Base-by-base conservation (phyloP, 37 sponge, comb jelly and placozoan genomes). In the Amphimedon queenslandica region DNA sequence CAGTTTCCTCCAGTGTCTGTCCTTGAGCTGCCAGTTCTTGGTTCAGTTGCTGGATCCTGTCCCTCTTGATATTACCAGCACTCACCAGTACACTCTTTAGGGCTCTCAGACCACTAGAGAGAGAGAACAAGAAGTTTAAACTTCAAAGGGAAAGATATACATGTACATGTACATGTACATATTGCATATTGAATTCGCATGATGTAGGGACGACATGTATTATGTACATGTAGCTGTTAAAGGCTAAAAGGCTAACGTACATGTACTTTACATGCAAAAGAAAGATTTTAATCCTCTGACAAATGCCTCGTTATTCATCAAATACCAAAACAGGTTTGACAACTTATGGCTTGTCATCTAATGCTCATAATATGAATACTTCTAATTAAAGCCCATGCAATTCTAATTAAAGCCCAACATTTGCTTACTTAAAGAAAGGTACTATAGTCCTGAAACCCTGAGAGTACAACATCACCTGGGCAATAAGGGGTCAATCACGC, bases 401-500 rank as follows among this genome's bases (percentile, higher is more conserved):
- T n/a, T n/a, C n/a, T n/a, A 47, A 13, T 47, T 47, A n/a, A n/a
- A n/a, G n/a, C n/a, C n/a, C n/a, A n/a, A n/a, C n/a, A n/a, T n/a
- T n/a, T 34, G 72, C 93, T 82, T 32, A 95, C 96, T 88, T 93
- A 84, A 97, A 97, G 83, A 98, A 92, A 1, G 99, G 95, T 10
- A 98, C 99, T 35, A 92, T 84, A 39, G 88, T 88, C 65, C 88
- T 76, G 88, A 98, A 98, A 20, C 99, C 99, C 71, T 98, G 95
- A 23, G 99, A 98, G 88, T 92, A 98, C 32, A 98, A 67, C 95
- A 98, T 98, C 66, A 98, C 99, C 66, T 98, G 92, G 33, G 99
- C 92, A 76, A 98, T 98, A 43, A 98, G 86, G 71, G 88, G 92
- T 29, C 95, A 67, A 77, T 98, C 96, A 23, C 95, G 99, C 73